A percentile compares a stretch with the other conserved stretches of the same genome.
These are phyloP conservation scores for Oligia fasciuncula DNA, from an alignment of 2,888 invertebrate genomes.

Conservation along the genomic window DNA sequence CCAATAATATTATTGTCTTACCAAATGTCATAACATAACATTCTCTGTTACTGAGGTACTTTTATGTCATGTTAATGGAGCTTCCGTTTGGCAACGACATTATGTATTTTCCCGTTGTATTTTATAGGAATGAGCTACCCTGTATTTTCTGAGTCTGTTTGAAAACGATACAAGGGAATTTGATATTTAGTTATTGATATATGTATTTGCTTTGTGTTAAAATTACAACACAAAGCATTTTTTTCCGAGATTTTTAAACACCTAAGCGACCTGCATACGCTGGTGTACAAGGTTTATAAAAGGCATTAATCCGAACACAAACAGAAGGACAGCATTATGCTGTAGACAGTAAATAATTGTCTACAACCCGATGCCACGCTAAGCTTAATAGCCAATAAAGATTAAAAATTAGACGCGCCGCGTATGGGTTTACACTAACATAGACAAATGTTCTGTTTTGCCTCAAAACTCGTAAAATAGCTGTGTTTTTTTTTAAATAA, in stretches of 20 bases:
- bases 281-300: neutral
- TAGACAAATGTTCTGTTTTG: slow-evolving; percentile 48
- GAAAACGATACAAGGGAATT: neutral
- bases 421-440: slow-evolving; percentile 30
- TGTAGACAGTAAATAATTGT: slow-evolving; percentile 68
- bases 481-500: slow-evolving; percentile 10
- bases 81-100: slow-evolving; percentile 17
- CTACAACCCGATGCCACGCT: slow-evolving; percentile 56
- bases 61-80: slow-evolving; percentile 38
- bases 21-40: neutral
- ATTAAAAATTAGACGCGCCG: slow-evolving; percentile 68
- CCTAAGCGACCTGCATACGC: neutral
- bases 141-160: neutral
- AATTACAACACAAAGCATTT: neutral
- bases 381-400: slow-evolving; percentile 72
- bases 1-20: neutral
- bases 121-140: no score
- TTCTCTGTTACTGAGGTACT: slow-evolving; percentile 14
- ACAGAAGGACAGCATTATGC: slow-evolving; percentile 66
- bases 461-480: slow-evolving; percentile 18
- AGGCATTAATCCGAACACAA: slow-evolving; percentile 36
- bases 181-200: neutral
- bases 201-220: neutral
- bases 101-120: slow-evolving; percentile 5
- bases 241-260: neutral